phyloP scores from a whole-genome alignment of 2,888 invertebrate species.

The Amblyteles armatorius region DNA sequence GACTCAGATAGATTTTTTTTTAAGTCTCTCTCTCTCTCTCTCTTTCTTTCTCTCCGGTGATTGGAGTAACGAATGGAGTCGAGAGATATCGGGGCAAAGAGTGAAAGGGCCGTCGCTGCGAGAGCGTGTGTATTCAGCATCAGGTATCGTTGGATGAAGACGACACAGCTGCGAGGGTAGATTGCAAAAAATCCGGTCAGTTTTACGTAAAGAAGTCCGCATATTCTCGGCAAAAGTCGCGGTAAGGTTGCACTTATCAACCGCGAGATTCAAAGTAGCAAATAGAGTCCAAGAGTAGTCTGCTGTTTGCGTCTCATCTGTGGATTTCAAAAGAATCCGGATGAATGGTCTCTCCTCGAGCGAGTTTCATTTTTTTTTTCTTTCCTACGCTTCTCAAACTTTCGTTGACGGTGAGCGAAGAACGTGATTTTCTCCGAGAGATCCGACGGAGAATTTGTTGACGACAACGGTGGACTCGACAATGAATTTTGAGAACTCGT shows the following conservation, averaged over 20 bases:
- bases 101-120: not conserved
- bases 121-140: not conserved
- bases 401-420: not conserved
- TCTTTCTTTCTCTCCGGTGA: not conserved
- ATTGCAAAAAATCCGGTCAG: constrained; percentile 32
- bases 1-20: not conserved
- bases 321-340: constrained; percentile 79
- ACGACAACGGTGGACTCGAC: not conserved
- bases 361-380: constrained; percentile 37
- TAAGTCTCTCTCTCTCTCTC: too few relatives aligned
- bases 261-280: constrained; percentile 83
- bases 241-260: constrained; percentile 74
- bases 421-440: not conserved
- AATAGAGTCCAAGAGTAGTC: constrained; percentile 80
- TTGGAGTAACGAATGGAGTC: constrained; percentile 7
- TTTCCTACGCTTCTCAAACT: not conserved
- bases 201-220: constrained; percentile 16
- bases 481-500: not conserved
- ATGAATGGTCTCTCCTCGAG: constrained; percentile 75
- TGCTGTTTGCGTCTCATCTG: constrained; percentile 82
- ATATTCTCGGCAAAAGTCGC: constrained; percentile 21
- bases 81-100: constrained; percentile 1
- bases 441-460: not conserved
- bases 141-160: not conserved
- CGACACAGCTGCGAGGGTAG: not conserved